Evolutionary conservation across 1,140 invertebrate genomes (phyloP).

Genomic region (Pristionchus pacificus): DNA sequence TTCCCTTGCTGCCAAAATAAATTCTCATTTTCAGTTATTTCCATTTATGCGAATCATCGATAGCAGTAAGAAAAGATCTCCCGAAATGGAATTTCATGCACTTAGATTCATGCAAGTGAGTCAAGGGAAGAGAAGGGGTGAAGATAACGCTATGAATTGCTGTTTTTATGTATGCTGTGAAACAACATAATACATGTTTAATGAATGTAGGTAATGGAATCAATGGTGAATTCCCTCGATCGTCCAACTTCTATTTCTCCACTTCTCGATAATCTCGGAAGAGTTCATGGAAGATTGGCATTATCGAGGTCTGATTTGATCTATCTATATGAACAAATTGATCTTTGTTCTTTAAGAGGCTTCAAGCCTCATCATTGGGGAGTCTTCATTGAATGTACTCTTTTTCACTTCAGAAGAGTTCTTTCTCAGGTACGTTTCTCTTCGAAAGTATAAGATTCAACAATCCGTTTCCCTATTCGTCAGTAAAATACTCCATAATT

Average conservation of each 20-base stretch:
- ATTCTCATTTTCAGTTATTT: constrained; percentile 23
- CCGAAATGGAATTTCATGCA: constrained; percentile 28
- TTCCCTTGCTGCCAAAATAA: neutral
- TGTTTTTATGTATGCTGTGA: neutral
- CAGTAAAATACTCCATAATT: no score
- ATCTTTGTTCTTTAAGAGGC: neutral
- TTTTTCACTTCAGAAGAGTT: constrained; percentile 28
- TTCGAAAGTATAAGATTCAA: neutral
- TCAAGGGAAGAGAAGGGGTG: neutral
- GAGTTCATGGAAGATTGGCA: constrained; percentile 24
- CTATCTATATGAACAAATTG: neutral
- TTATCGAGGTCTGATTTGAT: constrained; percentile 20
- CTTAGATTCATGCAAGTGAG: constrained; percentile 27
- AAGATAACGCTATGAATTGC: neutral
- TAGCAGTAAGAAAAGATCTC: constrained; percentile 9
- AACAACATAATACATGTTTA: neutral
- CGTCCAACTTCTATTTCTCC: constrained; percentile 20
- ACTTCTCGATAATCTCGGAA: constrained; percentile 26
- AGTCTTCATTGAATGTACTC: constrained; percentile 30
- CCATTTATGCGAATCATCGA: constrained; percentile 25
- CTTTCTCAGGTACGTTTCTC: constrained; percentile 21
- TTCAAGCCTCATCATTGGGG: constrained; percentile 23
- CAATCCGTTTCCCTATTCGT: neutral
- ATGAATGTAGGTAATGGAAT: constrained; percentile 17
- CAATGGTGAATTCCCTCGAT: constrained; percentile 24